Percentiles rank a stretch among this genome's conserved stretches.
Conservation (phyloP, 2,113 vertebrate genomes). For the Corythaeola cristata region DNA sequence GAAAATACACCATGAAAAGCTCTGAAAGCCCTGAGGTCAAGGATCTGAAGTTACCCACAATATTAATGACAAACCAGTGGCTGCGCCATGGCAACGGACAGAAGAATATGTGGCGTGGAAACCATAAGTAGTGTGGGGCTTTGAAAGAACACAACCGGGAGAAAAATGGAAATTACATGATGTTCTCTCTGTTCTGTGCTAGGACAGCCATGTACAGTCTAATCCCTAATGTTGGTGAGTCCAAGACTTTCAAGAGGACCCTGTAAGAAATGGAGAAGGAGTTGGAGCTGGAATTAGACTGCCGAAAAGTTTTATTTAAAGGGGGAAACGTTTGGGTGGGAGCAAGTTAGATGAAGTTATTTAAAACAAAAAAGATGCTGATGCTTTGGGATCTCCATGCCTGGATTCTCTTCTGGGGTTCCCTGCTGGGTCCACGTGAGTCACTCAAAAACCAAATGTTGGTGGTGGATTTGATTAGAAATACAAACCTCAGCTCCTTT, state of each 20-base stretch:
- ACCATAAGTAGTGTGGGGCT: conserved; percentile 56
- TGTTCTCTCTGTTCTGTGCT: conserved; percentile 66
- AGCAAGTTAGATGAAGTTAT: background rate
- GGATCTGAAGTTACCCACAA: conserved; percentile 75
- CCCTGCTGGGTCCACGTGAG: background rate
- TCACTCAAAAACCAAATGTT: background rate
- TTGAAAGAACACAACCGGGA: conserved; percentile 61
- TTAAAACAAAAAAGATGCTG: background rate
- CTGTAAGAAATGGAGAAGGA: background rate
- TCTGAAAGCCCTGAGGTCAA: conserved; percentile 71
- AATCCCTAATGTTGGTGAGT: conserved; percentile 27
- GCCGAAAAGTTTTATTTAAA: background rate
- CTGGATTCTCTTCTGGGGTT: background rate
- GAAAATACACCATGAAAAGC: conserved; percentile 73
- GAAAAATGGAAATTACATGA: conserved; percentile 76
- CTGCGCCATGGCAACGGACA: conserved; percentile 65
- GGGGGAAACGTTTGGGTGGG: background rate
- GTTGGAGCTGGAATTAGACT: background rate
- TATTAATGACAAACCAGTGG: conserved; percentile 71
- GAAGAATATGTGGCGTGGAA: conserved; percentile 65
- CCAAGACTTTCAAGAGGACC: conserved; percentile 10
- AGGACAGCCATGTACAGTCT: conserved; percentile 59
- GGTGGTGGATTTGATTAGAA: background rate
- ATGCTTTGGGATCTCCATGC: background rate
- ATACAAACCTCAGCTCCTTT: background rate